These are phyloP conservation scores for Tamias sibiricus DNA, from an alignment of 2,113 vertebrate species.

Conservation along the genomic window DNA sequence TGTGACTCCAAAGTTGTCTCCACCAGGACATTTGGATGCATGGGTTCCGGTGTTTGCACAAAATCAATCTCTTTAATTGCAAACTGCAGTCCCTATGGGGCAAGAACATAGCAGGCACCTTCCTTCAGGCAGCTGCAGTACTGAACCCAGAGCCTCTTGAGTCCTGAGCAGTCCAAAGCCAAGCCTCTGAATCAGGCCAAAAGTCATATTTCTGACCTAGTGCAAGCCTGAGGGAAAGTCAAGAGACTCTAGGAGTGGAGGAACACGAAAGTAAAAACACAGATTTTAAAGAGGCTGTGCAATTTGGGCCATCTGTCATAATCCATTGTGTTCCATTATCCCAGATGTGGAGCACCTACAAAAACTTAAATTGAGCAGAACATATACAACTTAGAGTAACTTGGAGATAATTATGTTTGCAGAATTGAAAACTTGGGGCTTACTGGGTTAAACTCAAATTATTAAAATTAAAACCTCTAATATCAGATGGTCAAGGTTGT, in stretches of 20 bases:
- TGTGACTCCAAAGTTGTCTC: neutral
- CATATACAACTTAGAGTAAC: neutral
- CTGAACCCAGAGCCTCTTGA: fast-evolving
- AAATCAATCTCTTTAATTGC: neutral
- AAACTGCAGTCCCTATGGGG: neutral
- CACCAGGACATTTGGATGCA: neutral
- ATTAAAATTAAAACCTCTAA: neutral
- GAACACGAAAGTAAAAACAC: no score
- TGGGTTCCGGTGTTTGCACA: neutral
- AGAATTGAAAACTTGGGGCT: neutral
- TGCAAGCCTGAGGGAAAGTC: neutral
- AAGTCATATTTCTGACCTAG: neutral
- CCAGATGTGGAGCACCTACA: neutral
- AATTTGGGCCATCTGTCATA: neutral
- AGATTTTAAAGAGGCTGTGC: neutral
- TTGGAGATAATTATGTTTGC: neutral
- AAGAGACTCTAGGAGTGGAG: neutral
- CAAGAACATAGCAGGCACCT: neutral
- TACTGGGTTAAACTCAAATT: neutral
- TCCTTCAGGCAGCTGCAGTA: neutral
- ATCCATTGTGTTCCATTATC: neutral
- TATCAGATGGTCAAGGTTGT: neutral
- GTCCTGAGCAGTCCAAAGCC: neutral
- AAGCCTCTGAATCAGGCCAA: neutral
- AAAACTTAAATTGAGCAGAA: neutral